These are phyloP conservation scores for Larimichthys crocea DNA, from an alignment of 2,113 vertebrate genomes.

Conservation along the genomic window DNA sequence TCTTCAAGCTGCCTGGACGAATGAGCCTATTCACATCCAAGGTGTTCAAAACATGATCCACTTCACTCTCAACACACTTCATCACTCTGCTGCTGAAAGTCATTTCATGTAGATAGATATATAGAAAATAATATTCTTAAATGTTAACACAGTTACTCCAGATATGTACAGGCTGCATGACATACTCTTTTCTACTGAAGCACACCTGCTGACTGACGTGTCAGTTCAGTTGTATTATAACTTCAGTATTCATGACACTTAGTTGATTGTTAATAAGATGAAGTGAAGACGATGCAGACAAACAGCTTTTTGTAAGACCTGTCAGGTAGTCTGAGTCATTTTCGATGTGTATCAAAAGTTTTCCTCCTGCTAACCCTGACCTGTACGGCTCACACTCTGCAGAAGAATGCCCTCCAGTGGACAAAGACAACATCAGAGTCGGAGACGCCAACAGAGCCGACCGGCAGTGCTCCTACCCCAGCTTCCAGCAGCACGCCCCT, in stretches of 20 bases:
- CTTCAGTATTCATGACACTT: too few relatives aligned
- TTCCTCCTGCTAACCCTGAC: background rate
- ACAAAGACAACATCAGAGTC: conserved; percentile 87
- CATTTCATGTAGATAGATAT: too few relatives aligned
- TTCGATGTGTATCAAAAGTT: background rate
- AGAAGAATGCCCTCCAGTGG: conserved; percentile 98
- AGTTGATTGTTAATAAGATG: background rate
- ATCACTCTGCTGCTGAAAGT: background rate
- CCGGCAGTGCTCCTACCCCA: conserved; percentile 79
- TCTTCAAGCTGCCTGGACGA: conserved; percentile 97
- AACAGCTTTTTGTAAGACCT: too few relatives aligned
- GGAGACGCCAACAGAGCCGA: conserved; percentile 79
- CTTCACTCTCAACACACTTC: background rate
- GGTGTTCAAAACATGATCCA: conserved; percentile 78
- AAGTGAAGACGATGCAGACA: background rate
- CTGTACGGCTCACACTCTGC: conserved; percentile 38
- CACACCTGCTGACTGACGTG: background rate
- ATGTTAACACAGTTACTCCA: too few relatives aligned
- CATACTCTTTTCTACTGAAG: background rate
- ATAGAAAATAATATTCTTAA: too few relatives aligned
- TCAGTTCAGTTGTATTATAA: too few relatives aligned
- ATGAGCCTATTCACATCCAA: conserved; percentile 99
- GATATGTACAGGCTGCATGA: too few relatives aligned
- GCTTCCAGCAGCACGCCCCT: conserved; percentile 75
- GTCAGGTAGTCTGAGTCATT: too few relatives aligned